Conservation (phyloP, 2,113 vertebrate genomes). For the Leucosticte australis region DNA sequence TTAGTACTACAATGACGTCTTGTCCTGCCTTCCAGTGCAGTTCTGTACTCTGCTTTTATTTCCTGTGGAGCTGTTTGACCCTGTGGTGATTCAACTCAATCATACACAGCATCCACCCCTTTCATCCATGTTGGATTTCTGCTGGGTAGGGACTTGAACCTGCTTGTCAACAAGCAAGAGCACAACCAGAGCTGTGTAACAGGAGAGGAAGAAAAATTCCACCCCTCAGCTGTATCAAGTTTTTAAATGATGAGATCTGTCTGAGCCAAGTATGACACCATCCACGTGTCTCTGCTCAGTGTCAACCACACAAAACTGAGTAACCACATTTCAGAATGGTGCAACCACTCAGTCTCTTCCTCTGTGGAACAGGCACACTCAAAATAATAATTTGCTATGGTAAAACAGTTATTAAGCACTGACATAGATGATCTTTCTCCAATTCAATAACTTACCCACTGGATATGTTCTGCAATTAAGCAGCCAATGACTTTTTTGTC, state of each 20-base stretch:
- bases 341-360: not conserved
- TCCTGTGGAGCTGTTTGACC: not conserved
- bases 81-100: not conserved
- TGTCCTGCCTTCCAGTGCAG: not conserved
- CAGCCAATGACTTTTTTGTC: conserved; percentile 97
- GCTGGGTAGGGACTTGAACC: not conserved
- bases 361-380: not conserved
- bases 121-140: not conserved
- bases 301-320: not conserved
- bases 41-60: not conserved
- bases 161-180: not conserved
- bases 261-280: not conserved
- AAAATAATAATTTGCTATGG: not conserved
- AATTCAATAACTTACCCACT: conserved; percentile 83
- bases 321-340: not conserved
- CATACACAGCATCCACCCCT: not conserved
- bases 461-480: conserved; percentile 98
- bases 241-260: not conserved
- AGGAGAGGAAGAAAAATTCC: not conserved
- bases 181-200: not conserved
- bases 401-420: not conserved
- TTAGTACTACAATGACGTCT: not conserved
- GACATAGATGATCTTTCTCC: not conserved
- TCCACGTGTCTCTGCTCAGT: not conserved
- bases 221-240: not conserved